Evolutionary conservation across 2,113 vertebrate species (phyloP).

Genomic region (Pollimyrus isidori): DNA sequence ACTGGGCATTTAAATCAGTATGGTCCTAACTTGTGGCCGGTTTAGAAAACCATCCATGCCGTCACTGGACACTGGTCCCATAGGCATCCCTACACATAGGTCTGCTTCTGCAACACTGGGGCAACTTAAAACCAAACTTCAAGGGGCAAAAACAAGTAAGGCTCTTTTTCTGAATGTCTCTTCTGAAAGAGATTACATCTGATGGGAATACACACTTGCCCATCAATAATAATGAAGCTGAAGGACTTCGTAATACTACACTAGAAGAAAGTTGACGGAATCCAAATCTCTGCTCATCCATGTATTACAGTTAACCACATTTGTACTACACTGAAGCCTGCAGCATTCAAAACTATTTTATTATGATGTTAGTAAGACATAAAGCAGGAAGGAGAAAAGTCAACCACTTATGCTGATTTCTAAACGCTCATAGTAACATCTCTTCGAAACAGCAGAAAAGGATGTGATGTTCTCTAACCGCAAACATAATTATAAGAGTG

Average conservation of each 20-base stretch:
- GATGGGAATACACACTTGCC: neutral
- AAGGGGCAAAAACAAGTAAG: neutral
- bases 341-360: neutral
- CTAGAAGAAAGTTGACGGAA: neutral
- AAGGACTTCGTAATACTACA: neutral
- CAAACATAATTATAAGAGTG: neutral
- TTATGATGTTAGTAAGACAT: neutral
- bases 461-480: neutral
- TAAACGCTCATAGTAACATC: constrained; percentile 2
- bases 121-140: neutral
- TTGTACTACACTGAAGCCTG: neutral
- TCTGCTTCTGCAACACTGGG: neutral
- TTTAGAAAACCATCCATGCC: neutral
- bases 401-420: neutral
- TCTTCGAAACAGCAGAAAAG: neutral
- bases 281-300: neutral
- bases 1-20: neutral
- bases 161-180: neutral
- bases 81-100: neutral
- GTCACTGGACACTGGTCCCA: neutral
- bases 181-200: neutral
- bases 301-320: neutral
- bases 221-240: neutral
- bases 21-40: neutral
- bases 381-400: neutral